Base-by-base conservation (phyloP, 2,113 vertebrate species). In the Turdus rufiventris region DNA sequence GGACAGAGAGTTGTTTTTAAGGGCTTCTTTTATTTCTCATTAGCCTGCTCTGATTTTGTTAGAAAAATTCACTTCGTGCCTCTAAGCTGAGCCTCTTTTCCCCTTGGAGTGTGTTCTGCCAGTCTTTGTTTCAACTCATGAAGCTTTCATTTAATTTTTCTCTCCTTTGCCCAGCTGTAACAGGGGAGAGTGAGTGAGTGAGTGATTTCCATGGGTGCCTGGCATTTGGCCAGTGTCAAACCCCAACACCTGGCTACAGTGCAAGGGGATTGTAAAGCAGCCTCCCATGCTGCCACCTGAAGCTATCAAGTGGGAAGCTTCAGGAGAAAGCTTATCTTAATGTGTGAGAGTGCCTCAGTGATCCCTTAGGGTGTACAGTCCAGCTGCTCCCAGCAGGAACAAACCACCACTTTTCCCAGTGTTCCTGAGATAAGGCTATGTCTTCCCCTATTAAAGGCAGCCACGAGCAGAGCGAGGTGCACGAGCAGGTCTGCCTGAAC, bases 341-440 rank as follows among this genome's bases (percentile, higher is more conserved):
- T 9, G 21, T 10, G 3, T 10, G 36, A 81, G 28, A 31, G 17
- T 4, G 2, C 36, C 28, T 13, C 43, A 76, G 33, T 25, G 24
- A 62, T 87, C 24, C 40, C 5, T 31, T 45, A 62, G 29, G 10
- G 67, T 38, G 34, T 17, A 51, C 9, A 58, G 88, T 20, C 24
- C 86, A 70, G 40, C 73, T 92, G 72, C n/a, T 93, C 60, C 47
- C 75, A 83, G 63, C 1, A 0, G 34, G 47, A 85, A 67, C 71
- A 77, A 62, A 92, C n/a, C 60, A 38, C 47, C 80, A 47, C 58
- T 89, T 96, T 96, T 96, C 95, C 93, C 95, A 95, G 58, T 2
- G 0, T 33, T 14, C 3, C 24, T 24, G 56, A 95, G 95, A 96
- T 97, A 96, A 96, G 87, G 47, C 0, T 0, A 5, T 82, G 50